Base-by-base conservation (phyloP, 2,797 vertebrate genomes). In the Chloroceryle amazona region DNA sequence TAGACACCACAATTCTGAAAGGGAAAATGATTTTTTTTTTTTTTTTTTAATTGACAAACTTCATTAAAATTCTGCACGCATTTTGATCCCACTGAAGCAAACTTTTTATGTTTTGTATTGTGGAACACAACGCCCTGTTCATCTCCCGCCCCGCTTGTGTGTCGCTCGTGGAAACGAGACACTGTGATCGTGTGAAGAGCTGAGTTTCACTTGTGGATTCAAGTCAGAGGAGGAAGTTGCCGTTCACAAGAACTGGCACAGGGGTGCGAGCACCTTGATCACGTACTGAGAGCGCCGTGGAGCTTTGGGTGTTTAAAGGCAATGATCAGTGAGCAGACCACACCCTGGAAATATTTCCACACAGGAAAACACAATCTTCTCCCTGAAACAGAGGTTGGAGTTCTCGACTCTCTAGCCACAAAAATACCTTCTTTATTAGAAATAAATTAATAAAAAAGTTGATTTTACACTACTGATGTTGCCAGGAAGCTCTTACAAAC, bases 401-500 rank as follows among this genome's bases (percentile, higher is more conserved):
- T 44, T 81, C 44, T 68, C 42, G 18, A 29, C 41, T 61, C 49
- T 81, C 51, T 54, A 47, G 42, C 66, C 60, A 61, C 58, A 26
- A 42, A 94, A 68, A 39, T 52, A 94, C 44, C 80, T 94, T 80
- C 31, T 49, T 75, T 46, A 83, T 74, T 79, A 73, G 62, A 84
- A 93, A 81, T 67, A 83, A 86, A 70, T 55, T 39, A 76, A 55
- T 54, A 33, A 84, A 79, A 79, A 86, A 42, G 13, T 67, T 76
- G 31, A 52, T 57, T 94, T 93, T 39, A 78, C 55, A 20, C 19
- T 71, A 51, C 52, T 76, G 74, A 51, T 49, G 47, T 21, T 90
- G 88, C 90, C 90, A 82, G 81, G 76, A 92, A 95, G 86, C 63
- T 91, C 83, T 97, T 96, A 67, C 76, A 87, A 90, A 93, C 89